phyloP scores from a whole-genome alignment of 1,140 invertebrate species.

The Antheraea mylitta region DNA sequence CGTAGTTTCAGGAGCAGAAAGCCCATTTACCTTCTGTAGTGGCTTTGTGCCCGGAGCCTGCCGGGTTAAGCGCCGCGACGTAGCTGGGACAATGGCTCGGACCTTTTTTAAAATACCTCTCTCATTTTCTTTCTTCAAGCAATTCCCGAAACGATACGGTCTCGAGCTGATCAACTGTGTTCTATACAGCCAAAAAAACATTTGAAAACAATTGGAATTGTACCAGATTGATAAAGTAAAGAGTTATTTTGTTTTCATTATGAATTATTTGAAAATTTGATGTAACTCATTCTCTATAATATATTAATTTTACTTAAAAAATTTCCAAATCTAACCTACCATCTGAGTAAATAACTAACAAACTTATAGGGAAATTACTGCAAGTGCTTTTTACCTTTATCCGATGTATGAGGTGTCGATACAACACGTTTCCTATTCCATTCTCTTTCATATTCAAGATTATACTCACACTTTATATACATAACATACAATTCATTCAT shows the following conservation, averaged over 20 bases:
- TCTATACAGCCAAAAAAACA: conserved; percentile 23
- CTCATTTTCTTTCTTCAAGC: conserved; percentile 35
- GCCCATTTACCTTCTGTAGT: conserved; percentile 61
- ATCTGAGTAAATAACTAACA: no score
- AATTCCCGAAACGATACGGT: conserved; percentile 41
- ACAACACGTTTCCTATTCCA: no score
- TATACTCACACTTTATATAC: no score
- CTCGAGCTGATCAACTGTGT: conserved; percentile 32
- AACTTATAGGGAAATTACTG: no score
- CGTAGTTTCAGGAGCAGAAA: conserved; percentile 52
- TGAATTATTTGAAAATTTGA: background rate
- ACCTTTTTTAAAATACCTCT: conserved; percentile 52
- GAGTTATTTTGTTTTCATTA: background rate
- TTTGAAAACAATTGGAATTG: conserved; percentile 12
- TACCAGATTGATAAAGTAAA: background rate
- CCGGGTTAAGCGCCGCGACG: conserved; percentile 56
- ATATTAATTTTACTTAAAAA: background rate
- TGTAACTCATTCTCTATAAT: background rate
- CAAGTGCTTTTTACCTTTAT: no score
- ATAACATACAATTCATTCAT: no score
- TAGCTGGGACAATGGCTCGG: conserved; percentile 44
- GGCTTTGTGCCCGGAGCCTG: conserved; percentile 52
- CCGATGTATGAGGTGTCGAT: no score
- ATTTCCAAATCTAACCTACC: no score
- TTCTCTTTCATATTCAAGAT: no score